These are phyloP conservation scores for Choristoneura fumiferana DNA, from an alignment of 1,140 invertebrate species.

Conservation along the genomic window DNA sequence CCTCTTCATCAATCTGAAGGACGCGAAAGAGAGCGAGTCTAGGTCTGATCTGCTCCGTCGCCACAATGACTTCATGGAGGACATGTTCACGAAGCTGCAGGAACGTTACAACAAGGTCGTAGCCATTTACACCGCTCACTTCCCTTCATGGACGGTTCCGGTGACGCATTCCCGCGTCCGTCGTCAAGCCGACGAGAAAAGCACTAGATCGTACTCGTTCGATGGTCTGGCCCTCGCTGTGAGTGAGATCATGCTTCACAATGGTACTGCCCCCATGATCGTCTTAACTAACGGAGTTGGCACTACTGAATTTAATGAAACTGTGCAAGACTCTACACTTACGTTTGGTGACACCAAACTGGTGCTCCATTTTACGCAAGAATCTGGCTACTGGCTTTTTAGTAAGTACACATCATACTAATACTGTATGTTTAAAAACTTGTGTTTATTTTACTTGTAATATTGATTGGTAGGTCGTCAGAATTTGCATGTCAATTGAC, in stretches of 20 bases:
- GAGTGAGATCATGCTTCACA: constrained; percentile 23
- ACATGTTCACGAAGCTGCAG: constrained; percentile 53
- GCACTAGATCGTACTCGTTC: constrained; percentile 26
- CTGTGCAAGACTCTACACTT: constrained; percentile 38
- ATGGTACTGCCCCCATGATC: constrained; percentile 17
- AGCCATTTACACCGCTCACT: constrained; percentile 64
- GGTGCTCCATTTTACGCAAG: constrained; percentile 43
- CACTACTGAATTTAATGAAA: constrained; percentile 25
- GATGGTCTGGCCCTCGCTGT: constrained; percentile 50
- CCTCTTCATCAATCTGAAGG: constrained; percentile 64
- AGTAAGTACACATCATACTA: constrained; percentile 40
- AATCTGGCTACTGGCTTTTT: constrained; percentile 62
- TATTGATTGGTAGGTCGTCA: no score
- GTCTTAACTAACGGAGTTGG: constrained; percentile 22
- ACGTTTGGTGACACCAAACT: constrained; percentile 38
- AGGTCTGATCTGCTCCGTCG: constrained; percentile 55
- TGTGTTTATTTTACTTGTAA: constrained; percentile 21
- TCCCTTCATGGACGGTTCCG: constrained; percentile 62
- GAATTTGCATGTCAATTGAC: no score
- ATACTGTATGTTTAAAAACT: background rate
- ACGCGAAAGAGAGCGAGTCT: constrained; percentile 65
- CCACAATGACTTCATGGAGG: constrained; percentile 69
- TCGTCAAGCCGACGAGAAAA: constrained; percentile 37
- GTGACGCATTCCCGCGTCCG: constrained; percentile 42
- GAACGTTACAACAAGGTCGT: constrained; percentile 52